These are phyloP conservation scores for Siniperca knerii DNA, from an alignment of 2,113 vertebrate species.

Conservation along the genomic window DNA sequence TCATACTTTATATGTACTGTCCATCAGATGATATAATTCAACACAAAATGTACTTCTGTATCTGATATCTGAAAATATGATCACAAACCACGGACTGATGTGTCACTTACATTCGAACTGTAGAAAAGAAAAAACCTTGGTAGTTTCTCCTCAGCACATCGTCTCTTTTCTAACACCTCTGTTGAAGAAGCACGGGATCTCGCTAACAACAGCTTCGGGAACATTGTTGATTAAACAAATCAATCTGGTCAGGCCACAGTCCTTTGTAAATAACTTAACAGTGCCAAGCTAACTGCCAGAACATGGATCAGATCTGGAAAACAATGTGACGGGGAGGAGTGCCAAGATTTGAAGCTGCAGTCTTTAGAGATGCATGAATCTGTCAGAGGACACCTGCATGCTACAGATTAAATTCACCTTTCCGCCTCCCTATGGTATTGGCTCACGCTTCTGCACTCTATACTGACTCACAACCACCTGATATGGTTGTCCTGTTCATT, in stretches of 20 bases:
- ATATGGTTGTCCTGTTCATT: constrained; percentile 6
- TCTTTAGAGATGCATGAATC: constrained; percentile 45
- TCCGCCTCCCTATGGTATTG: neutral
- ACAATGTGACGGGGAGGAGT: constrained; percentile 34
- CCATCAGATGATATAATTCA: constrained; percentile 68
- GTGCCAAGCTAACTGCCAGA: constrained; percentile 52
- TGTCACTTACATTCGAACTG: constrained; percentile 74
- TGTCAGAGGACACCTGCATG: constrained; percentile 62
- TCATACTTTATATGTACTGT: constrained; percentile 77
- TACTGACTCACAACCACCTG: neutral
- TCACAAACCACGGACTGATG: constrained; percentile 65
- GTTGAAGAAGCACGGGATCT: constrained; percentile 33
- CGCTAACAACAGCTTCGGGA: constrained; percentile 44
- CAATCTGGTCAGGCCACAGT: constrained; percentile 60
- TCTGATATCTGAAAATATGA: constrained; percentile 66
- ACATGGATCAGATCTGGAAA: constrained; percentile 59
- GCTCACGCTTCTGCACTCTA: constrained; percentile 22
- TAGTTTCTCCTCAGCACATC: constrained; percentile 28
- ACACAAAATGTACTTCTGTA: constrained; percentile 70
- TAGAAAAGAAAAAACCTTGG: constrained; percentile 63
- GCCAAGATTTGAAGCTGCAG: constrained; percentile 50
- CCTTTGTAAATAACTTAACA: constrained; percentile 52
- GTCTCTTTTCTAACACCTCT: constrained; percentile 16
- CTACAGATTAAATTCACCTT: constrained; percentile 48
- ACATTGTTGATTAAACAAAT: constrained; percentile 58